Evolutionary conservation across 2,797 vertebrate species (phyloP).

Genomic region (Aeoliscus strigatus): DNA sequence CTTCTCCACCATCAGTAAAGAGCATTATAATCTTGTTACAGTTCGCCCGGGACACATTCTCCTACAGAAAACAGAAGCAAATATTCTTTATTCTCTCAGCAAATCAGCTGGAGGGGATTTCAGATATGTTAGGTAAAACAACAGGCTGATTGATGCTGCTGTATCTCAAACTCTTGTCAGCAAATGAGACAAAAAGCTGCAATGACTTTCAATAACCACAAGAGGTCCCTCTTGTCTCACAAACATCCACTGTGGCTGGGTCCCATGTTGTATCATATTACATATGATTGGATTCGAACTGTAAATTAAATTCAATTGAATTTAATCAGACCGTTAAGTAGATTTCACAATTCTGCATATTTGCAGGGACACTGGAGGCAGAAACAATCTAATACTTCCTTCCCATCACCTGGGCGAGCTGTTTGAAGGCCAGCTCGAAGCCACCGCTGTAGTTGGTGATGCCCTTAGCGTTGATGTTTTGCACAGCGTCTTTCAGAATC

Average conservation of each 20-base stretch:
- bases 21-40: slow-evolving; percentile 99
- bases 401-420: slow-evolving; percentile 69
- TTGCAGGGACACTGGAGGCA: too few relatives aligned
- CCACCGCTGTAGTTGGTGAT: slow-evolving; percentile 93
- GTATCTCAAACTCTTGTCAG: neutral
- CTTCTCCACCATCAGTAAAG: slow-evolving; percentile 96
- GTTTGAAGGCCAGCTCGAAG: slow-evolving; percentile 89
- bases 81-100: neutral
- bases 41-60: slow-evolving; percentile 87
- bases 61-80: slow-evolving; percentile 48
- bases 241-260: neutral
- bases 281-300: slow-evolving; percentile 10
- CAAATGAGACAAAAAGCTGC: neutral
- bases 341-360: slow-evolving; percentile 1
- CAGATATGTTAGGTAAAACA: neutral
- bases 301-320: too few relatives aligned
- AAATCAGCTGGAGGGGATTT: too few relatives aligned
- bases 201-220: slow-evolving; percentile 30
- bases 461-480: slow-evolving; percentile 87
- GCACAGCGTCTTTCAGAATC: slow-evolving; percentile 87
- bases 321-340: slow-evolving; percentile 2
- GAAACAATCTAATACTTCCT: too few relatives aligned
- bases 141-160: neutral
- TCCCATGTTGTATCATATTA: slow-evolving; percentile 3
- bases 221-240: slow-evolving; percentile 42